Evolutionary conservation across 2,888 invertebrate genomes (phyloP).

Genomic region (Leucozona laternaria): DNA sequence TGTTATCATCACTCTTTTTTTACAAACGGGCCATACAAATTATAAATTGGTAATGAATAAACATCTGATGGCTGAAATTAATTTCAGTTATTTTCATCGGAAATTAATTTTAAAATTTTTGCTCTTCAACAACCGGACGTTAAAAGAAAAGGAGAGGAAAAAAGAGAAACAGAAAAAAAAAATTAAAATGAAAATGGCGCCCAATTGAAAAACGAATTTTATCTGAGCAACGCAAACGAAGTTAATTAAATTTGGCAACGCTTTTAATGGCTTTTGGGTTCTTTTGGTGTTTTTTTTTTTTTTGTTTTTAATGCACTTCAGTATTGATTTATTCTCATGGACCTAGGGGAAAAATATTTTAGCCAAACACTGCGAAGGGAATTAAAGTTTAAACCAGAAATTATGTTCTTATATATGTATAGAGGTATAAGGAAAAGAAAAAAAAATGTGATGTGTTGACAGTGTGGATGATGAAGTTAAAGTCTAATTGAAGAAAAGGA

Average conservation of each 20-base stretch:
- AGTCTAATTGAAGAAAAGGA: slow-evolving; percentile 20
- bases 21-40: not conserved
- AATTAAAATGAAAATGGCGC: not conserved
- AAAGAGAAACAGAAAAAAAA: not conserved
- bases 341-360: not conserved
- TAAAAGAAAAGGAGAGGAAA: not conserved
- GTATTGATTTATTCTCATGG: slow-evolving; percentile 18
- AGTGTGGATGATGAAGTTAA: slow-evolving; percentile 28
- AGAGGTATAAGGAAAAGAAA: not conserved
- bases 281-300: slow-evolving; percentile 1
- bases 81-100: slow-evolving; percentile 12
- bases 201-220: slow-evolving; percentile 2
- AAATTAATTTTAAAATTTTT: slow-evolving; percentile 20
- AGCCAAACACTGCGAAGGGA: not conserved
- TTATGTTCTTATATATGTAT: slow-evolving; percentile 9
- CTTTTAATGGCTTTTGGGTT: slow-evolving; percentile 40
- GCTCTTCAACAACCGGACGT: slow-evolving; percentile 9
- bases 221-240: slow-evolving; percentile 17
- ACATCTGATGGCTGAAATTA: not conserved
- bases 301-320: slow-evolving; percentile 25
- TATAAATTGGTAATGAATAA: not conserved
- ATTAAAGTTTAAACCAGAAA: slow-evolving; percentile 26
- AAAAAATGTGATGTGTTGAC: slow-evolving; percentile 46
- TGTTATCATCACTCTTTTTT: not conserved
- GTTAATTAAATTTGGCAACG: slow-evolving; percentile 41